phyloP scores from a whole-genome alignment of 2,113 vertebrate genomes.

The Plectropomus leopardus region DNA sequence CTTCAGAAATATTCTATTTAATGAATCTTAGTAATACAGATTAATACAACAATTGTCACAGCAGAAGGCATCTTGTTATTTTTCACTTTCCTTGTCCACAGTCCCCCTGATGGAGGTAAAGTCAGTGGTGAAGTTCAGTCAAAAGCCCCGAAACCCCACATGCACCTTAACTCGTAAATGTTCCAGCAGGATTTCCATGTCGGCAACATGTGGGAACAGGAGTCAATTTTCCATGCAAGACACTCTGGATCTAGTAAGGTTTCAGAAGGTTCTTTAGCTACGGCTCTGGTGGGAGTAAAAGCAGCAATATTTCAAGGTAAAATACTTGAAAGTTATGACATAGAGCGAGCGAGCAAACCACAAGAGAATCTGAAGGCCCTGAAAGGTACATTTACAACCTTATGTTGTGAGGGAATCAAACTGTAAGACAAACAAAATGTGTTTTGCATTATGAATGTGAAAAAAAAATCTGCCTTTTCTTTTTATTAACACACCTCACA shows the following conservation, averaged over 20 bases:
- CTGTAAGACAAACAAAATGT: conserved; percentile 23
- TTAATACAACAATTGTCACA: conserved; percentile 83
- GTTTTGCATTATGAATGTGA: background rate
- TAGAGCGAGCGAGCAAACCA: background rate
- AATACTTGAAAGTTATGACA: conserved; percentile 21
- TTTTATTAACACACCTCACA: too few species aligned
- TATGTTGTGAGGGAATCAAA: background rate
- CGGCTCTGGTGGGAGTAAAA: conserved; percentile 47
- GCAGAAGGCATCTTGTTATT: conserved; percentile 84
- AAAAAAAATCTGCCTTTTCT: too few species aligned
- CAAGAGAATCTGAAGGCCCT: background rate
- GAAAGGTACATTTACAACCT: background rate
- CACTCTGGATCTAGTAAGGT: conserved; percentile 31
- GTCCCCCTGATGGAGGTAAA: conserved; percentile 51
- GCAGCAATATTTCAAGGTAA: conserved; percentile 55
- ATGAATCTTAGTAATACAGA: conserved; percentile 76
- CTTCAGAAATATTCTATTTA: conserved; percentile 74
- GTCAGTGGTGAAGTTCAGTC: conserved; percentile 59
- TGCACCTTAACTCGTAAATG: conserved; percentile 56
- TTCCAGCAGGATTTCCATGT: conserved; percentile 44
- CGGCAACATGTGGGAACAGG: conserved; percentile 34
- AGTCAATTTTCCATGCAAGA: conserved; percentile 43
- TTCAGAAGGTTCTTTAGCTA: conserved; percentile 35
- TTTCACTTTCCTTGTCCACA: conserved; percentile 60
- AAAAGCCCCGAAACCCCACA: conserved; percentile 40